phyloP scores from a whole-genome alignment of 2,888 invertebrate genomes.

The Lymantria monacha region DNA sequence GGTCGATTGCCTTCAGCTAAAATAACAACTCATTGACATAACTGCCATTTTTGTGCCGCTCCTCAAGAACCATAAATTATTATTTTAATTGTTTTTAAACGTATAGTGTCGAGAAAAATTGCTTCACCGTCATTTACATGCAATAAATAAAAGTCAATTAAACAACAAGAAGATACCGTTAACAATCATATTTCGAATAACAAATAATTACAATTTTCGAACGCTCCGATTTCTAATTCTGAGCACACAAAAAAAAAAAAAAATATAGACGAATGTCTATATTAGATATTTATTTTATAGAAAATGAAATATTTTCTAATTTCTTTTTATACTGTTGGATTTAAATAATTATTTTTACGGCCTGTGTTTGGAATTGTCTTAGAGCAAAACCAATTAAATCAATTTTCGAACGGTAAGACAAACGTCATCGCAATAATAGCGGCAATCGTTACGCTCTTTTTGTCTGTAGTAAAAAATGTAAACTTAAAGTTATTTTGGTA shows the following conservation, averaged over 20 bases:
- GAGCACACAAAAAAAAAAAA: no score
- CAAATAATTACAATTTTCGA: conserved; percentile 4
- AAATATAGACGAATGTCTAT: no score
- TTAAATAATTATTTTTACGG: conserved; percentile 28
- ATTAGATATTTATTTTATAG: no score
- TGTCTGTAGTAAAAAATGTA: neutral
- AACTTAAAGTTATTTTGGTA: neutral
- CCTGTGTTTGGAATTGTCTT: conserved; percentile 8
- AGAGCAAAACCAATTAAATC: conserved; percentile 20
- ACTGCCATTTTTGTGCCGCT: conserved; percentile 6
- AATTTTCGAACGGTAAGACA: conserved; percentile 11
- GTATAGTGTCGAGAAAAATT: conserved; percentile 8
- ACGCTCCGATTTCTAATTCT: conserved; percentile 11
- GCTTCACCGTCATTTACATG: conserved; percentile 4
- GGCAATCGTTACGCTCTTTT: conserved; percentile 12
- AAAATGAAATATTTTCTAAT: neutral
- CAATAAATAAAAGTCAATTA: conserved; percentile 9
- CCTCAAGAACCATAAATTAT: conserved; percentile 6
- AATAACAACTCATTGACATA: conserved; percentile 4
- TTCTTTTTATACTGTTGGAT: conserved; percentile 8
- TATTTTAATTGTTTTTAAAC: conserved; percentile 7
- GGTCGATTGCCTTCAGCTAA: conserved; percentile 7
- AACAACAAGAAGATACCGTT: conserved; percentile 1
- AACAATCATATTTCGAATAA: conserved; percentile 1
- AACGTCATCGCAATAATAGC: conserved; percentile 6